These are phyloP conservation scores for Phalacrocorax carbo DNA, from an alignment of 2,113 vertebrate genomes.

Conservation along the genomic window DNA sequence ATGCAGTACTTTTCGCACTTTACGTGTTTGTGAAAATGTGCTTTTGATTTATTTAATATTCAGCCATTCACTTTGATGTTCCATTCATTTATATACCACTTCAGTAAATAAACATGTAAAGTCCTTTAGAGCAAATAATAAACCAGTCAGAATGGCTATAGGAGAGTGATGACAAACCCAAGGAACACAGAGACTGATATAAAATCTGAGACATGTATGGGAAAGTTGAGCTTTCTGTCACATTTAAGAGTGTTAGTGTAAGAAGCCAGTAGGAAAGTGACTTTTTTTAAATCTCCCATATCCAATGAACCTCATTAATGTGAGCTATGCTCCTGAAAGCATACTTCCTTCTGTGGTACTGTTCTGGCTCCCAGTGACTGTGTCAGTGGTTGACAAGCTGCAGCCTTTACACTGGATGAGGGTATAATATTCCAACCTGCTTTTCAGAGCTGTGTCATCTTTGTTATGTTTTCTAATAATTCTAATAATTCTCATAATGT, in stretches of 20 bases:
- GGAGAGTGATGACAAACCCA: not conserved
- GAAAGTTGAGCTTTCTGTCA: not conserved
- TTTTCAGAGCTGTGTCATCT: not conserved
- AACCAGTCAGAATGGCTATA: not conserved
- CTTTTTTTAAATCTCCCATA: not conserved
- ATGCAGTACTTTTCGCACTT: not conserved
- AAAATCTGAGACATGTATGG: not conserved
- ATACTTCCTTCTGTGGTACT: not conserved
- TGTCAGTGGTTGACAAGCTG: not conserved
- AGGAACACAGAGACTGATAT: not conserved
- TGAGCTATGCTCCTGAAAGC: not conserved
- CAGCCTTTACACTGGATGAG: not conserved
- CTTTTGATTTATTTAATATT: slow-evolving; percentile 17
- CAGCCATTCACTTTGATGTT: not conserved
- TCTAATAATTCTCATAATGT: not conserved
- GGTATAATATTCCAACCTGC: not conserved
- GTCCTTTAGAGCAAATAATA: not conserved
- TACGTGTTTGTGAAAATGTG: not conserved
- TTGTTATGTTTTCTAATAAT: not conserved
- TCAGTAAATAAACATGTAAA: slow-evolving; percentile 7
- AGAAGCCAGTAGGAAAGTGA: not conserved
- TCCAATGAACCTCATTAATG: not conserved
- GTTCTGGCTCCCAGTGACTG: not conserved
- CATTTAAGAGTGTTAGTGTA: not conserved
- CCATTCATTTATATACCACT: not conserved